These are phyloP conservation scores for Gadus chalcogrammus DNA, from an alignment of 2,113 vertebrate genomes.

Conservation along the genomic window DNA sequence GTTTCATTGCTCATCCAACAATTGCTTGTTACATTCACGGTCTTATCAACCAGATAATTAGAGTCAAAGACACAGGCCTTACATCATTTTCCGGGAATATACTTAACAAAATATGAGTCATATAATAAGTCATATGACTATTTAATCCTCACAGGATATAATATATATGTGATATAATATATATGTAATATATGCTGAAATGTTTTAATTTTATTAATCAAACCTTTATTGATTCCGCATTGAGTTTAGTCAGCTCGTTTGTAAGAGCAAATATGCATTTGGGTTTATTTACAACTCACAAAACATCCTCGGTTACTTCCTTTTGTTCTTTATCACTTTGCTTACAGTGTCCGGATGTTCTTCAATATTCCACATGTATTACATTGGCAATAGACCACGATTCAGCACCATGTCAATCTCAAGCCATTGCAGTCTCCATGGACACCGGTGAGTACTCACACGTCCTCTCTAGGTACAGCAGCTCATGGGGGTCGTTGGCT, in stretches of 20 bases:
- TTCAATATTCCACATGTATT: too few relatives aligned
- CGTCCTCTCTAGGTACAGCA: slow-evolving; percentile 48
- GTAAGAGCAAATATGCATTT: background rate
- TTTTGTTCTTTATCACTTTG: too few relatives aligned
- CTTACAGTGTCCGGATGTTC: too few relatives aligned
- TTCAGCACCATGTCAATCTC: background rate
- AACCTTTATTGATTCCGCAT: background rate
- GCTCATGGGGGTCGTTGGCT: slow-evolving; percentile 33
- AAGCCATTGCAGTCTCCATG: background rate
- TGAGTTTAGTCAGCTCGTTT: background rate
- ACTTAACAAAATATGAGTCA: background rate
- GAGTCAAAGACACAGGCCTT: slow-evolving; percentile 47
- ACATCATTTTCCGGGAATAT: slow-evolving; percentile 42
- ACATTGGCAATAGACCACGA: too few relatives aligned
- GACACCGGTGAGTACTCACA: slow-evolving; percentile 62
- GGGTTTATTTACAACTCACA: too few relatives aligned
- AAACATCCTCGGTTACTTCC: too few relatives aligned
- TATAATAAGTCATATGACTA: background rate
- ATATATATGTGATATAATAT: background rate
- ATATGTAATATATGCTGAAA: too few relatives aligned
- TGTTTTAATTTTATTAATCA: background rate
- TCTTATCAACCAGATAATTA: slow-evolving; percentile 55
- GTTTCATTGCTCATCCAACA: background rate
- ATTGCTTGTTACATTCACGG: slow-evolving; percentile 28
- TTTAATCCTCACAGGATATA: background rate